A percentile compares a stretch with the other conserved stretches of the same genome.
These are phyloP conservation scores for Himalopsyche anomala DNA, from an alignment of 2,888 invertebrate species.

Conservation along the genomic window DNA sequence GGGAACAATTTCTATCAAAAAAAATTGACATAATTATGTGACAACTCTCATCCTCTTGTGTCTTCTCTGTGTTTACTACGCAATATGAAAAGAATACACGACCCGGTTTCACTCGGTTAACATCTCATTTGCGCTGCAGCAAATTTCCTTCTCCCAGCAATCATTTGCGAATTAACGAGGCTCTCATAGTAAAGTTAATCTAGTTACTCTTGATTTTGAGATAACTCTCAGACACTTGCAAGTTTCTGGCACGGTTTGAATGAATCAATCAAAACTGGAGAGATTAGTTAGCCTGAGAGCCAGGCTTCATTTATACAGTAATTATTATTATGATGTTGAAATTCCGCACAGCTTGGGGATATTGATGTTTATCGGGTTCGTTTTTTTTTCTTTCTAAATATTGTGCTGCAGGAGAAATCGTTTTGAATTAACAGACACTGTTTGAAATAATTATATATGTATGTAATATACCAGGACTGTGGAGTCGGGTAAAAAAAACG, in stretches of 20 bases:
- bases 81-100: neutral
- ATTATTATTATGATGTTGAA: slow-evolving; percentile 10
- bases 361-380: neutral
- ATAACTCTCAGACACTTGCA: slow-evolving; percentile 13
- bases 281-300: slow-evolving; percentile 29
- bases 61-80: no score
- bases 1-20: no score
- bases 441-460: no score
- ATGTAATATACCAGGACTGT: no score
- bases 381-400: neutral
- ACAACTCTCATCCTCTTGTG: no score
- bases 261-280: slow-evolving; percentile 31
- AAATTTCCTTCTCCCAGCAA: slow-evolving; percentile 31
- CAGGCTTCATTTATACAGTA: slow-evolving; percentile 12
- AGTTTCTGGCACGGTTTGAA: slow-evolving; percentile 27
- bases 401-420: slow-evolving; percentile 4
- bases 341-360: slow-evolving; percentile 17
- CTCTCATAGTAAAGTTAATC: slow-evolving; percentile 29
- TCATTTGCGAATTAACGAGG: slow-evolving; percentile 32
- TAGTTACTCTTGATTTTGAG: slow-evolving; percentile 38
- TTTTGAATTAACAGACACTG: neutral
- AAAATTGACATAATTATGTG: no score
- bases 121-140: slow-evolving; percentile 23
- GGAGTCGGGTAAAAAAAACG: no score
- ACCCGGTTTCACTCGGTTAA: neutral